Conservation (phyloP, 2,797 vertebrate genomes). For the Microtus agrestis region DNA sequence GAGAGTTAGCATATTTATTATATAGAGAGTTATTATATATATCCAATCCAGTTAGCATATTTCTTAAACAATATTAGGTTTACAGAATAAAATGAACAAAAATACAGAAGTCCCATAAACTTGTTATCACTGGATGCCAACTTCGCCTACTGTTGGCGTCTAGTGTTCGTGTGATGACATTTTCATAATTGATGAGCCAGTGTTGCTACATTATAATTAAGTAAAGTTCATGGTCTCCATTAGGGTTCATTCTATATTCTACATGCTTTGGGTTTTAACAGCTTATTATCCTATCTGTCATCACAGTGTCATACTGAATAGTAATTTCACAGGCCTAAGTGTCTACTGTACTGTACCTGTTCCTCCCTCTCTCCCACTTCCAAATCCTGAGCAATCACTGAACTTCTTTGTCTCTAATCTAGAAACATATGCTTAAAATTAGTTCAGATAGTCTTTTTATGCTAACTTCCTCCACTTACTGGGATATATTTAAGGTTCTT, state of each 20-base stretch:
- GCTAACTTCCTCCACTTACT: neutral
- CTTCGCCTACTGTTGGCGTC: neutral
- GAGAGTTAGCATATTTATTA: neutral
- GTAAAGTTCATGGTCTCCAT: neutral
- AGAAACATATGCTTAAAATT: neutral
- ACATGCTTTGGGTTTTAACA: neutral
- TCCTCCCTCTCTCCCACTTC: neutral
- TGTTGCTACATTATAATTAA: slow-evolving; percentile 9
- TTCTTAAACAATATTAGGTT: slow-evolving; percentile 20
- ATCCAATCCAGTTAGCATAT: neutral
- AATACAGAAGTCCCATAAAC: neutral
- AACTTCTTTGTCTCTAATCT: neutral
- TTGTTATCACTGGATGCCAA: neutral
- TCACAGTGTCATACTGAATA: neutral
- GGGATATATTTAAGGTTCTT: neutral
- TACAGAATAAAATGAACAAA: slow-evolving; percentile 23
- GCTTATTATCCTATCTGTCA: neutral
- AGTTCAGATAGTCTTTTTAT: neutral
- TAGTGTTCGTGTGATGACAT: neutral
- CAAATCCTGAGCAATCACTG: neutral
- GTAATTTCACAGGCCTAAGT: neutral
- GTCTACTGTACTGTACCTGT: neutral
- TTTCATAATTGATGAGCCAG: neutral
- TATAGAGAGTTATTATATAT: neutral
- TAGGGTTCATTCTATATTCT: neutral